These are phyloP conservation scores for Stenoptilia bipunctidactyla DNA, from an alignment of 2,888 invertebrate genomes.

Conservation along the genomic window DNA sequence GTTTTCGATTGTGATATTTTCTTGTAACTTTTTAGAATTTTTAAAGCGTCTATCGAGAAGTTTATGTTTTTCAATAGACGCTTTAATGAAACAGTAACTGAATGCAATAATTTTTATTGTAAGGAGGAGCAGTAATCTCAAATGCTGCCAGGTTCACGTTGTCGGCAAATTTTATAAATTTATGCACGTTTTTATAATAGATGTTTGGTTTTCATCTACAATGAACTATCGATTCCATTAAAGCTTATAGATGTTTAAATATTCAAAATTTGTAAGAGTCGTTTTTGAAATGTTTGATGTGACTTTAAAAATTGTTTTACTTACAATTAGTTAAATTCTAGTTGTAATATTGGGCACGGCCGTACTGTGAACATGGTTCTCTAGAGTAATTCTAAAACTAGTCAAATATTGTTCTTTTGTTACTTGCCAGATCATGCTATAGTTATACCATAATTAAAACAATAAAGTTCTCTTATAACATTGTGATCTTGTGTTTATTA, in stretches of 20 bases:
- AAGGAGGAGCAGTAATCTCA: conserved; percentile 33
- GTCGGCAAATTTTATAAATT: conserved; percentile 32
- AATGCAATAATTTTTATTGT: conserved; percentile 33
- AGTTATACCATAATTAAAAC: conserved; percentile 67
- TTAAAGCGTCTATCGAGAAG: neutral
- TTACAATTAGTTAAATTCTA: conserved; percentile 28
- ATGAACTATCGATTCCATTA: neutral
- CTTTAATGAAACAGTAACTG: conserved; percentile 8
- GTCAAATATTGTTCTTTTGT: conserved; percentile 56
- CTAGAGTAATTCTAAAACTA: conserved; percentile 48
- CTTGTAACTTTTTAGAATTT: conserved; percentile 20
- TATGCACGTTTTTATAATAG: conserved; percentile 38
- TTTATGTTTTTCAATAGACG: neutral
- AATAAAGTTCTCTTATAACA: conserved; percentile 72
- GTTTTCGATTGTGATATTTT: conserved; percentile 47
- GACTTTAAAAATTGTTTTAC: conserved; percentile 31
- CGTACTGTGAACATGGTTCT: conserved; percentile 51
- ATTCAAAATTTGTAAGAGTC: conserved; percentile 42
- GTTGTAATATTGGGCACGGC: conserved; percentile 43
- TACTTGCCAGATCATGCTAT: conserved; percentile 70
- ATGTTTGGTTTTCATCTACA: conserved; percentile 20
- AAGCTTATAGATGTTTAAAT: conserved; percentile 46
- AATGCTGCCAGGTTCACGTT: conserved; percentile 26
- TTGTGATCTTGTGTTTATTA: conserved; percentile 29
- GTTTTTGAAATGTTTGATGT: conserved; percentile 37